Evolutionary conservation across 2,797 vertebrate genomes (phyloP), one percentile per base, ranked within the genome.

Genomic region (Typhlichthys subterraneus): DNA sequence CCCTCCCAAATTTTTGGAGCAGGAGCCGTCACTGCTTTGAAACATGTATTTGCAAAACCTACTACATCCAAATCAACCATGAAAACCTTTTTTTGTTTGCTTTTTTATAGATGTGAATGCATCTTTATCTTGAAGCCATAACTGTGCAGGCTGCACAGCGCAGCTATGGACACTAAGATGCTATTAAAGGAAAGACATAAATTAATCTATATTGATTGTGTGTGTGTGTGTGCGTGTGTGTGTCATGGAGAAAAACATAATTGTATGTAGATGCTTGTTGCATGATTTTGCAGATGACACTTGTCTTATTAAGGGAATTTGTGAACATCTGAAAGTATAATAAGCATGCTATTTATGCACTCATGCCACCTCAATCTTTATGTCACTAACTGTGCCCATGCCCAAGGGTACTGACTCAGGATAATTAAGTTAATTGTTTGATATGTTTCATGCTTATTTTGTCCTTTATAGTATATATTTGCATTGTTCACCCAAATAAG

Each of bases 231-330:
- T n/a, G n/a, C n/a, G 58, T 68, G 45, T 53, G 15, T 53, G 58
- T 68, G 45, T 53, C n/a, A 45, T 70, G 54, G 73, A 78, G 67
- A 29, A 47, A 78, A 42, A 9, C 56, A 64, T 31, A 63, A 76
- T 23, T 73, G 77, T 76, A 64, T 70, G 67, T 56, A 70, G 59
- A 80, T 85, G 85, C 78, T 86, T 76, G 67, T 80, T 85, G 81
- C 83, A 83, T 84, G 88, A 87, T 85, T 90, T 88, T 88, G 87
- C 87, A 88, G 81, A 78, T 48, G 29, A 85, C 74, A 82, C 57
- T 86, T 85, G 88, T 87, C 86, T 90, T 90, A 85, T 59, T 61
- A 59, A 66, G 52, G 63, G 61, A 72, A 61, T 63, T 59, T 59
- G 61, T 78, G 57, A 77, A 75, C 62, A 63, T 69, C 54, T 57